These are phyloP conservation scores for Pseudochaenichthys georgianus DNA, from an alignment of 2,797 vertebrate genomes.

Conservation along the genomic window DNA sequence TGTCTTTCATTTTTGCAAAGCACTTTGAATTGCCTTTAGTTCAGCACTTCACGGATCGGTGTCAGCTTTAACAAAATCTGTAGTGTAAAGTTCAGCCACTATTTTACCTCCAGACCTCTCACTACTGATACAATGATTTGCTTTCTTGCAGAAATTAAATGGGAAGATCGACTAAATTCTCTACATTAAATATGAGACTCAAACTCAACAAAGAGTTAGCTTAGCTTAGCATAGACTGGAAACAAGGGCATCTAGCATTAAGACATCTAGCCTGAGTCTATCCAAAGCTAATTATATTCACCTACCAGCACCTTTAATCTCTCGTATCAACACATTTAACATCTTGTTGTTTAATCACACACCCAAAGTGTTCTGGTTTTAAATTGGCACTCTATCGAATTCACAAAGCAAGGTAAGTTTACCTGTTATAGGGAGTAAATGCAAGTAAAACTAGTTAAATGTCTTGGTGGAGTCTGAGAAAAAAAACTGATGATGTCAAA, in stretches of 20 bases:
- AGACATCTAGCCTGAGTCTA: not conserved
- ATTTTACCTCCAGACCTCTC: too few species aligned
- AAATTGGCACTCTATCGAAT: not conserved
- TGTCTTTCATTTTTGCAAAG: too few species aligned
- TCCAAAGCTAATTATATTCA: not conserved
- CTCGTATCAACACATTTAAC: not conserved
- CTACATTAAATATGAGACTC: too few species aligned
- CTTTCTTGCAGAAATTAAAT: not conserved
- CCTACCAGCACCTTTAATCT: not conserved
- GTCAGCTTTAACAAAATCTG: too few species aligned
- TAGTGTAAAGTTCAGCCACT: too few species aligned
- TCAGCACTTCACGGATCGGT: too few species aligned
- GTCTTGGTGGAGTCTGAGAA: not conserved
- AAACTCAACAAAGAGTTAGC: not conserved
- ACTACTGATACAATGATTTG: too few species aligned
- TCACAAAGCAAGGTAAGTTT: not conserved
- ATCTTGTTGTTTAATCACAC: not conserved
- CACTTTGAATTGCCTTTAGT: too few species aligned
- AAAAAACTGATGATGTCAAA: not conserved
- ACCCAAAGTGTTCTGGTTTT: not conserved
- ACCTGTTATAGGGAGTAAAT: not conserved
- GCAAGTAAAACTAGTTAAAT: not conserved
- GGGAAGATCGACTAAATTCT: not conserved
- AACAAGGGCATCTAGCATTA: not conserved
- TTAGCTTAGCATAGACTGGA: not conserved